phyloP scores from a whole-genome alignment of 2,113 vertebrate genomes.

The Saccopteryx bilineata region DNA sequence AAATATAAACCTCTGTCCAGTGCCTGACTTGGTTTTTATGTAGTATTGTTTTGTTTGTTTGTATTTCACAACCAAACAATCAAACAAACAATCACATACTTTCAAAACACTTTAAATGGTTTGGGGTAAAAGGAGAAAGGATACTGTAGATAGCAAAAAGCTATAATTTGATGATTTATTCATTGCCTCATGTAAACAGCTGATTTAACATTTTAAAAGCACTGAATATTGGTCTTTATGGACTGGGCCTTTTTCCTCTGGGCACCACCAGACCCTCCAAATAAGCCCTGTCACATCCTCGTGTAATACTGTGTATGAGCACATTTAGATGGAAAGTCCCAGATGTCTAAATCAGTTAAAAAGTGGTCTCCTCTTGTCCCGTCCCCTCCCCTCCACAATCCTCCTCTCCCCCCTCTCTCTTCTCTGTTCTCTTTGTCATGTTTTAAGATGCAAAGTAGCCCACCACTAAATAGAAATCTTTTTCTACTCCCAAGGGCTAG shows the following conservation, averaged over 20 bases:
- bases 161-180: conserved; percentile 22
- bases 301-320: not conserved
- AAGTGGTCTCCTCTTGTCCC: not conserved
- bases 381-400: too few species aligned
- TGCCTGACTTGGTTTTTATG: not conserved
- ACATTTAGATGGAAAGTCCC: not conserved
- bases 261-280: not conserved
- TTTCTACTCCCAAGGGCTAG: not conserved
- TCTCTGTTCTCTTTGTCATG: not conserved
- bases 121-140: not conserved
- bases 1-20: not conserved
- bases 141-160: conserved; percentile 29
- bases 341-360: not conserved
- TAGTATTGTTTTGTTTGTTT: not conserved
- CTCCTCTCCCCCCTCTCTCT: not conserved
- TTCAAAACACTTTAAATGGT: not conserved
- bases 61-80: not conserved
- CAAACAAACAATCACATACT: not conserved
- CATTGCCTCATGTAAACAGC: conserved; percentile 45
- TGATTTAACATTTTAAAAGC: conserved; percentile 48
- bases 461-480: not conserved
- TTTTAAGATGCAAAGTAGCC: conserved; percentile 32
- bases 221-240: not conserved
- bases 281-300: not conserved
- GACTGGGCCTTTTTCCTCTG: not conserved